These are phyloP conservation scores for Orycteropus afer DNA, from an alignment of 2,113 vertebrate genomes.

Conservation along the genomic window DNA sequence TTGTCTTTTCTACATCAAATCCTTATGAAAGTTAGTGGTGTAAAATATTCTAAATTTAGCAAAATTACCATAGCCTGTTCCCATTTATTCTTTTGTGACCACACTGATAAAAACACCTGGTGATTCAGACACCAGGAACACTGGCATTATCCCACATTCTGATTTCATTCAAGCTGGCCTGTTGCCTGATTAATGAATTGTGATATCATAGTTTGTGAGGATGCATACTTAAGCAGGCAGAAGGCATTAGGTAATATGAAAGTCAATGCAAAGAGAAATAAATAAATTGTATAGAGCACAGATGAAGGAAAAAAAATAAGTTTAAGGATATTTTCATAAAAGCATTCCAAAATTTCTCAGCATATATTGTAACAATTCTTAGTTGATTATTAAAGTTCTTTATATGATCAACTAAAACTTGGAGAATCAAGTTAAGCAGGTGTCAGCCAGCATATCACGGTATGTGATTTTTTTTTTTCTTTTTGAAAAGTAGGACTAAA, in stretches of 20 bases:
- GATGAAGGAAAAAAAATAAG: neutral
- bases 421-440: neutral
- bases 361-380: too few species aligned
- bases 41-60: neutral
- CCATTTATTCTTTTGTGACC: constrained; percentile 65
- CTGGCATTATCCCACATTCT: constrained; percentile 63
- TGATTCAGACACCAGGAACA: constrained; percentile 62
- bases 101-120: constrained; percentile 53
- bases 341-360: neutral
- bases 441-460: neutral
- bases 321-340: neutral
- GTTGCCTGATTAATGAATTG: constrained; percentile 72
- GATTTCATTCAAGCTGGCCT: constrained; percentile 70
- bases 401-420: neutral
- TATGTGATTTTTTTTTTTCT: neutral
- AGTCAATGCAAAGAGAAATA: neutral
- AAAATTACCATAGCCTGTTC: constrained; percentile 23
- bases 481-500: neutral
- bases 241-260: neutral
- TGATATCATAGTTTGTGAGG: constrained; percentile 78
- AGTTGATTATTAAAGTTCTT: neutral
- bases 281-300: neutral
- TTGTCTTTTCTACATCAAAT: neutral
- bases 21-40: neutral
- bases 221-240: constrained; percentile 61